These are phyloP conservation scores for Oreochromis mossambicus DNA, from an alignment of 2,797 vertebrate species.

Conservation along the genomic window DNA sequence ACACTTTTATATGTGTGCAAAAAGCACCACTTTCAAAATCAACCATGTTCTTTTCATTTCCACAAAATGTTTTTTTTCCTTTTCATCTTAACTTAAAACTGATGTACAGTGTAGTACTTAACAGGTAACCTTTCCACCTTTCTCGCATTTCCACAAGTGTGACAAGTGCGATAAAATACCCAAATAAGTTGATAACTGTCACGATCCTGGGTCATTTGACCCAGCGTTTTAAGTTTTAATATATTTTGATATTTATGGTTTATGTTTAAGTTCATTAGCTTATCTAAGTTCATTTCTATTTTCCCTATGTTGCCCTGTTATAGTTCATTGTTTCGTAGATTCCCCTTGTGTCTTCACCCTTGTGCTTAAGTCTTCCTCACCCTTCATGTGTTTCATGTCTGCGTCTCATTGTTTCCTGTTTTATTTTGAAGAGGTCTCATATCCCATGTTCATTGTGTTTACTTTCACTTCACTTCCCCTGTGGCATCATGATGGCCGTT, in stretches of 20 bases:
- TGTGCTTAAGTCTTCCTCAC: too few species aligned
- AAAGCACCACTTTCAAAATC: not conserved
- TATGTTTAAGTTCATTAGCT: not conserved
- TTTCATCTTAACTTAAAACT: not conserved
- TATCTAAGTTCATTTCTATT: not conserved
- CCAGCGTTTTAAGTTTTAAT: not conserved
- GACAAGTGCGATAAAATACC: not conserved
- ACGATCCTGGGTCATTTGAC: not conserved
- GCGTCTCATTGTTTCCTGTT: too few species aligned
- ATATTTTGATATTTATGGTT: not conserved
- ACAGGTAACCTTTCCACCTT: not conserved
- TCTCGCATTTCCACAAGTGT: not conserved
- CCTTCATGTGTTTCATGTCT: too few species aligned
- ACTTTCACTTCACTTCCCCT: too few species aligned
- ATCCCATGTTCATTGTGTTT: too few species aligned
- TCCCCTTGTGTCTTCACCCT: not conserved
- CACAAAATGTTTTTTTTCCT: not conserved
- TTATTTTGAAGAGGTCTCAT: too few species aligned
- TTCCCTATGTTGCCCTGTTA: not conserved
- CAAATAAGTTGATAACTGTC: not conserved
- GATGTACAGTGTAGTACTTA: not conserved
- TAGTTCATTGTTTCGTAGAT: accelerated
- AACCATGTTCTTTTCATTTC: not conserved
- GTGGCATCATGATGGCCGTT: too few species aligned
- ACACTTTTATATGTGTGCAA: not conserved